phyloP scores from a whole-genome alignment of 2,888 invertebrate species.

The Nephrotoma flavescens region DNA sequence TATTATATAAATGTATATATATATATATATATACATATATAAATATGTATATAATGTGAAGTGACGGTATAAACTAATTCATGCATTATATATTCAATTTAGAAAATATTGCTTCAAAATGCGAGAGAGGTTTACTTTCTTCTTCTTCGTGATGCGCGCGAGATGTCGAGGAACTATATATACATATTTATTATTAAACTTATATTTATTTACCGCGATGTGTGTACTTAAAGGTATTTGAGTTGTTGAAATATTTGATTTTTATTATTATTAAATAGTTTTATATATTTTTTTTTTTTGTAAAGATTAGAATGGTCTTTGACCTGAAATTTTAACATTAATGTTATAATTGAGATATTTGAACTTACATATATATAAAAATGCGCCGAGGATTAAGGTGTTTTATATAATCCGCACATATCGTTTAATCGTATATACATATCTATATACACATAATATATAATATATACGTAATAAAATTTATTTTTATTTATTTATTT shows the following conservation, averaged over 20 bases:
- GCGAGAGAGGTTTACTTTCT: neutral
- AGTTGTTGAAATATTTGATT: neutral
- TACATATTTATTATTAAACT: neutral
- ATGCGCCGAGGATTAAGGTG: neutral
- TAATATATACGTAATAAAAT: neutral
- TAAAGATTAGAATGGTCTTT: neutral
- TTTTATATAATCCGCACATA: neutral
- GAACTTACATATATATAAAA: neutral
- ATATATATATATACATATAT: neutral
- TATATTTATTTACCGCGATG: neutral
- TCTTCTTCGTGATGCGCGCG: neutral
- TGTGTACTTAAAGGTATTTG: neutral
- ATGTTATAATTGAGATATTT: neutral
- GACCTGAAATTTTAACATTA: neutral
- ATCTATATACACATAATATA: neutral
- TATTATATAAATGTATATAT: neutral
- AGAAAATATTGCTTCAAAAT: neutral
- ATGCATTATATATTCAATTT: neutral
- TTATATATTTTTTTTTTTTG: neutral
- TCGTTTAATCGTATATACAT: neutral
- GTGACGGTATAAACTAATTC: neutral
- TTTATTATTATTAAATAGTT: neutral
- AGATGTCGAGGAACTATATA: neutral
- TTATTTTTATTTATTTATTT: neutral
- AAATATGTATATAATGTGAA: neutral